These are phyloP conservation scores for Strix uralensis DNA, from an alignment of 2,113 vertebrate genomes.

Conservation along the genomic window DNA sequence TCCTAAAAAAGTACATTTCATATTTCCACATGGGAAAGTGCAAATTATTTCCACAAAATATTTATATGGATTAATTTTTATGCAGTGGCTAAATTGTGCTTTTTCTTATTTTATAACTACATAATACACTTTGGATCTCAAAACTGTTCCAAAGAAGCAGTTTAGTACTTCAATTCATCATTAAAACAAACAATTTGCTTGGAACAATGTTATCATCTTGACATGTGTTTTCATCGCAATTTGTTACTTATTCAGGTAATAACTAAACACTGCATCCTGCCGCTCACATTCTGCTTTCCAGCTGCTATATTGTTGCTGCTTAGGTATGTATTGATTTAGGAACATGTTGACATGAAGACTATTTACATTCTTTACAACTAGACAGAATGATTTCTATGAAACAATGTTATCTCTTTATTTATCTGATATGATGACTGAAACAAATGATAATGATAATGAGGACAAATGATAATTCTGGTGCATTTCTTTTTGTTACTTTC, in stretches of 20 bases:
- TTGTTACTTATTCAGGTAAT: not conserved
- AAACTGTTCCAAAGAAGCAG: not conserved
- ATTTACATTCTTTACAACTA: not conserved
- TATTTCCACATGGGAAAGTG: not conserved
- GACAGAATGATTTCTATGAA: not conserved
- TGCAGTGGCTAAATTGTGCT: not conserved
- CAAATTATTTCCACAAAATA: not conserved
- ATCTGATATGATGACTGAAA: not conserved
- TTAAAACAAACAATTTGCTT: not conserved
- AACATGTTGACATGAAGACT: not conserved
- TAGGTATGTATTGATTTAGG: not conserved
- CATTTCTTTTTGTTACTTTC: not conserved
- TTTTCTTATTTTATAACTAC: not conserved
- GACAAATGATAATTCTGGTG: not conserved
- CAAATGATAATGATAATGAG: not conserved
- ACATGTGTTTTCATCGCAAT: not conserved
- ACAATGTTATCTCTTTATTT: not conserved
- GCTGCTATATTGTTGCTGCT: not conserved
- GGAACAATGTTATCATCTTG: not conserved
- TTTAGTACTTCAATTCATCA: not conserved
- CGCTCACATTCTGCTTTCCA: not conserved
- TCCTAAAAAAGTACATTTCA: no score
- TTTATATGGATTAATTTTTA: not conserved
- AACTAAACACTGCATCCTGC: not conserved
- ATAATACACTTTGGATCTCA: not conserved